Percentiles rank a stretch among this genome's conserved stretches.
These are phyloP conservation scores for Yasuhikotakia modesta DNA, from an alignment of 2,797 vertebrate genomes.

Conservation along the genomic window DNA sequence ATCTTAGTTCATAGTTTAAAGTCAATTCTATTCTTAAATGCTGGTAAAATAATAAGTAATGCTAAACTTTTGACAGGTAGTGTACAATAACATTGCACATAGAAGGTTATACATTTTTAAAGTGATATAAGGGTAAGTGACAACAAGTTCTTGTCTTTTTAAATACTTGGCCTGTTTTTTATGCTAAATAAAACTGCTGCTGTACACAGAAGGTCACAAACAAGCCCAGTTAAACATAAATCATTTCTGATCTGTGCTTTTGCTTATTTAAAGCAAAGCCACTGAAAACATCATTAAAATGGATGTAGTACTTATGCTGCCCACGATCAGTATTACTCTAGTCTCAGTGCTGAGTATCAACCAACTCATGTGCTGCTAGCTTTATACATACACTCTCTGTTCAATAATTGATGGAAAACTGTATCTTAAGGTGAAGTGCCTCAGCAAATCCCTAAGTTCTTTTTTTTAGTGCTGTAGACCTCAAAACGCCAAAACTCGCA, in stretches of 20 bases:
- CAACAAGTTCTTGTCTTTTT: too few relatives aligned
- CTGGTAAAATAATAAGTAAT: background rate
- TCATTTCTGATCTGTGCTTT: background rate
- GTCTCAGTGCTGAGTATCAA: background rate
- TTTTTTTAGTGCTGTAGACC: background rate
- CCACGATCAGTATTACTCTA: background rate
- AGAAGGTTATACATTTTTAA: background rate
- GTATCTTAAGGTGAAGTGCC: constrained; percentile 21
- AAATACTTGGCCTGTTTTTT: background rate
- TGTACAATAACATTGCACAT: background rate
- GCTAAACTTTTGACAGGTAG: too few relatives aligned
- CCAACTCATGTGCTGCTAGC: background rate
- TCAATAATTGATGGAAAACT: constrained; percentile 25
- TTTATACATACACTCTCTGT: background rate
- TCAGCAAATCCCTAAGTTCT: constrained; percentile 1
- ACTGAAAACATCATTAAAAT: constrained; percentile 1
- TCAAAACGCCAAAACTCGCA: constrained; percentile 8
- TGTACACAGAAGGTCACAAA: background rate
- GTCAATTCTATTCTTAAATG: background rate
- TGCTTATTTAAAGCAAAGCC: background rate
- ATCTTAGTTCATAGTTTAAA: background rate
- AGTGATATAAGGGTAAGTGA: background rate
- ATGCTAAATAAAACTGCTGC: too few relatives aligned
- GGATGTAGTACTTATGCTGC: background rate
- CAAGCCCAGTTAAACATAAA: background rate